Evolutionary conservation across 2,888 invertebrate species (phyloP).

Genomic region (Odontothrips loti): DNA sequence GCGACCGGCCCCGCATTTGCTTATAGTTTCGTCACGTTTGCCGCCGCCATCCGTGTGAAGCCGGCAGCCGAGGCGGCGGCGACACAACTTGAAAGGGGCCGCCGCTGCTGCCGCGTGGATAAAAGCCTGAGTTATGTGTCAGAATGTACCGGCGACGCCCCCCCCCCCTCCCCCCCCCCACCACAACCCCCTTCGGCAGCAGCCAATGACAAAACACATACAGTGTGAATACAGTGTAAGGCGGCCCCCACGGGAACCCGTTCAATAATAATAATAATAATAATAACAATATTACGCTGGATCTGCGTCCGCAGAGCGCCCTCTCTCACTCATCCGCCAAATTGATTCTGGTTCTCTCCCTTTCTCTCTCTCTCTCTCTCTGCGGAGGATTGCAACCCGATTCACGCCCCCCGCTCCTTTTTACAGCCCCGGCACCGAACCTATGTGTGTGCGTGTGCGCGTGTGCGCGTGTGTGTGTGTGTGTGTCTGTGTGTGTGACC

Average conservation of each 20-base stretch:
- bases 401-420: background rate
- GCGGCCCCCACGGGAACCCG: slow-evolving; percentile 6
- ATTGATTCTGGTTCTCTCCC: background rate
- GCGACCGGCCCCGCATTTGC: background rate
- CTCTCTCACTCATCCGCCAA: background rate
- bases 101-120: background rate
- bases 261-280: background rate
- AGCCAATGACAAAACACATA: background rate
- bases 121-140: slow-evolving; percentile 9
- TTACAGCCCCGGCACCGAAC: background rate
- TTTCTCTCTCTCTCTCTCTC: too few relatives aligned
- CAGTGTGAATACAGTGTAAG: slow-evolving; percentile 10
- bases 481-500: too few relatives aligned
- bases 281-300: too few relatives aligned
- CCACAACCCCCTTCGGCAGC: background rate
- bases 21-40: slow-evolving; percentile 25
- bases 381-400: background rate
- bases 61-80: background rate
- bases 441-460: too few relatives aligned
- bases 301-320: too few relatives aligned
- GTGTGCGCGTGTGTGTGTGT: too few relatives aligned
- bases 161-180: too few relatives aligned
- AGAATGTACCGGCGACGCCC: too few relatives aligned
- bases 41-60: background rate
- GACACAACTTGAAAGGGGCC: background rate